These are phyloP conservation scores for Proctacanthus coquilletti DNA, from an alignment of 1,140 invertebrate species.

Conservation along the genomic window DNA sequence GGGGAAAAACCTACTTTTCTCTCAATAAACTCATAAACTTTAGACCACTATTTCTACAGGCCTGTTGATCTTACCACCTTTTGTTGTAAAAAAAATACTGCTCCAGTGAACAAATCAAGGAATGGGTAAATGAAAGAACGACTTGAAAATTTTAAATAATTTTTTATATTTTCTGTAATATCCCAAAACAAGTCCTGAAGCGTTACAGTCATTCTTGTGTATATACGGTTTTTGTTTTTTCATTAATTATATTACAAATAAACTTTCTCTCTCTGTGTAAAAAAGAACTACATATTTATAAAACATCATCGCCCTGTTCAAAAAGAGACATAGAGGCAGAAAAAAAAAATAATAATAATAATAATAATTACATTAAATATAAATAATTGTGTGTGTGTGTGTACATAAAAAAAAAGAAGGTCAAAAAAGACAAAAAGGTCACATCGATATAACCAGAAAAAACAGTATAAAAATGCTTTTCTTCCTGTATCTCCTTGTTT, in stretches of 20 bases:
- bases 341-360: not conserved
- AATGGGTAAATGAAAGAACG: not conserved
- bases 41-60: too few relatives aligned
- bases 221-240: not conserved
- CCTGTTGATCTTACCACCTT: too few relatives aligned
- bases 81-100: not conserved
- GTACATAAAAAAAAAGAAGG: too few relatives aligned
- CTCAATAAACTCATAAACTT: too few relatives aligned
- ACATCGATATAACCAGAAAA: not conserved
- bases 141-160: not conserved
- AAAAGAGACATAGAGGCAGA: not conserved
- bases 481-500: not conserved
- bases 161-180: not conserved
- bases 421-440: too few relatives aligned
- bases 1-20: too few relatives aligned
- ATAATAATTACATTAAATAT: not conserved
- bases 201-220: not conserved
- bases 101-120: not conserved
- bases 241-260: not conserved
- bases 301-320: not conserved
- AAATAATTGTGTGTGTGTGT: too few relatives aligned
- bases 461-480: not conserved
- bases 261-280: not conserved
- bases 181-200: too few relatives aligned
- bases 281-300: not conserved